Base-by-base conservation (phyloP, 2,113 vertebrate species). In the Percina caprodes region DNA sequence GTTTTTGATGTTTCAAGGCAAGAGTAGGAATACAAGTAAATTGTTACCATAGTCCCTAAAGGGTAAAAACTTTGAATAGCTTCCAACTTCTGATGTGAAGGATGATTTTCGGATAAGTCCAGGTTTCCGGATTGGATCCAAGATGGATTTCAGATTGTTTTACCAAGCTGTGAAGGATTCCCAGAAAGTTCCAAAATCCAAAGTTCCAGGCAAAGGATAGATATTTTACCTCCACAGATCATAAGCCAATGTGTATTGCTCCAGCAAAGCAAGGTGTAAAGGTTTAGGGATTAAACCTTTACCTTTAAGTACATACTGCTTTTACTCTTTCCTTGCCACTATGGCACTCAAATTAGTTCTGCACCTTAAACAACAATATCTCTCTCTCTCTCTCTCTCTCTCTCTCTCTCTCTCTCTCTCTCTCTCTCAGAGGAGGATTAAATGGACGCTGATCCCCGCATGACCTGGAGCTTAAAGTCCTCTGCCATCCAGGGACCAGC, bases 401-500 rank as follows among this genome's bases (percentile, higher is more conserved):
- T 52, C 67, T 45, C 81, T 49, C 70, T 49, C 73, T 61, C 66
- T 74, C 66, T 59, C 80, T 69, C 84, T 62, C 63, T 69, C 75
- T n/a, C n/a, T n/a, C n/a, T n/a, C n/a, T n/a, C 52, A 51, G 52
- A 74, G n/a, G n/a, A n/a, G 77, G 92, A 95, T 95, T 94, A 92
- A 87, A 88, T 72, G 75, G 71, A 83, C 73, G 90, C 92, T 94
- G 92, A 95, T 94, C 93, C 68, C 91, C 94, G 93, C 93, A 94
- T 94, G 94, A 95, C 92, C 87, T 49, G 66, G 58, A 67, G 88
- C 85, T 93, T 92, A 92, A 91, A 86, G 77, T 76, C 54, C 69
- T 66, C 78, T 83, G 82, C 91, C 86, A 88, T 77, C 82, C 77
- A 73, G 82, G 86, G 89, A 91, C 88, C 87, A 77, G 82, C 84